phyloP scores from a whole-genome alignment of 2,888 invertebrate genomes.

The Plebejus anna region DNA sequence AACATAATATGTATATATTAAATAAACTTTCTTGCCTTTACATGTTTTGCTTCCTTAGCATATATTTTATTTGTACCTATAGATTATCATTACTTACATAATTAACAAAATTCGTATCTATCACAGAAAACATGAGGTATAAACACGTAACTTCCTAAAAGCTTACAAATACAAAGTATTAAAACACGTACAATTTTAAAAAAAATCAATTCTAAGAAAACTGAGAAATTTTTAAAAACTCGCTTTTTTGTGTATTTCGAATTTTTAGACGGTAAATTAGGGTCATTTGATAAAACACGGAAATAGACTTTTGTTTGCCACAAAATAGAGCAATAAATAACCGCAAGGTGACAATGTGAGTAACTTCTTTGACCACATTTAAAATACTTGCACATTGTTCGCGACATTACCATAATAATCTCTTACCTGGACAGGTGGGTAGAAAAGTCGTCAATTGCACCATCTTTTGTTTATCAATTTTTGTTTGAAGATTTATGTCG shows the following conservation, averaged over 20 bases:
- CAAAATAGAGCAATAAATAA: conserved; percentile 72
- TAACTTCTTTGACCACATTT: conserved; percentile 65
- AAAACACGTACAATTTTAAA: not conserved
- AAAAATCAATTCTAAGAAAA: not conserved
- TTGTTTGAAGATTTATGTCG: conserved; percentile 51
- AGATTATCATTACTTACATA: too few relatives aligned
- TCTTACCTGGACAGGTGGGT: conserved; percentile 75
- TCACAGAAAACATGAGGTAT: too few relatives aligned
- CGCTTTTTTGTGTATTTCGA: conserved; percentile 30
- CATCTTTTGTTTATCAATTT: conserved; percentile 54
- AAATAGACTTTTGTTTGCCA: conserved; percentile 72
- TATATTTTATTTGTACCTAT: too few relatives aligned
- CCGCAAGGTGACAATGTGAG: conserved; percentile 67
- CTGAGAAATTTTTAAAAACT: conserved; percentile 23
- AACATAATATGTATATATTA: too few relatives aligned
- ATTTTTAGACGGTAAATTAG: conserved; percentile 52
- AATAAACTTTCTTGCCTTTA: too few relatives aligned
- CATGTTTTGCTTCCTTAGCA: too few relatives aligned
- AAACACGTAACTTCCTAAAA: not conserved
- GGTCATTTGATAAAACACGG: conserved; percentile 74
- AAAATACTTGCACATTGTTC: conserved; percentile 68
- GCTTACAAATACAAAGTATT: not conserved
- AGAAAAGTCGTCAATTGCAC: conserved; percentile 61
- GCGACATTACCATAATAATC: conserved; percentile 72
- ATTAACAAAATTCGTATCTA: too few relatives aligned